Percentiles rank a stretch among this genome's conserved stretches.
phyloP scores from a whole-genome alignment of 2,113 vertebrate species.

The Arvicanthis niloticus region DNA sequence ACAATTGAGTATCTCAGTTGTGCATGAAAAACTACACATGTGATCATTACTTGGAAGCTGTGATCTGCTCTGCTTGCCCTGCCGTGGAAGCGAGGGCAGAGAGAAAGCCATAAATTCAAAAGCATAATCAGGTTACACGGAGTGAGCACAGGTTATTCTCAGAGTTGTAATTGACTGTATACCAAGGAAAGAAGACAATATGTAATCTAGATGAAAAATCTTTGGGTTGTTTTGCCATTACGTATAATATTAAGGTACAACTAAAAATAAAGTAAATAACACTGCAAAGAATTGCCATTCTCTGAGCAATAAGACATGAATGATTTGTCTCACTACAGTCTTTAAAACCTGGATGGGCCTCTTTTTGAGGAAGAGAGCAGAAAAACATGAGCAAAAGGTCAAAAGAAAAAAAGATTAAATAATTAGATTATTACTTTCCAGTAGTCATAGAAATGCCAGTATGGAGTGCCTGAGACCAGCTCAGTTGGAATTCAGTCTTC shows the following conservation, averaged over 20 bases:
- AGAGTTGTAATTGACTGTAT: conserved; percentile 70
- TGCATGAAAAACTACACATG: conserved; percentile 68
- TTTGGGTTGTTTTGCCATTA: neutral
- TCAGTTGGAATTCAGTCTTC: neutral
- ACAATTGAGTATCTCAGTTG: conserved; percentile 51
- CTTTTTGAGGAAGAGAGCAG: neutral
- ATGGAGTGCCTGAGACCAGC: neutral
- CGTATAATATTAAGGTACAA: conserved; percentile 21
- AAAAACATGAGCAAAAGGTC: conserved; percentile 13
- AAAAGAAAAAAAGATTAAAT: neutral
- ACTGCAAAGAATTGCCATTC: conserved; percentile 37
- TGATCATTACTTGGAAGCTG: conserved; percentile 71
- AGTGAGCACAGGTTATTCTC: conserved; percentile 61
- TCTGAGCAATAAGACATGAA: neutral
- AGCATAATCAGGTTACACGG: conserved; percentile 71
- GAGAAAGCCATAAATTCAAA: conserved; percentile 77
- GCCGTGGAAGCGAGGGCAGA: conserved; percentile 72
- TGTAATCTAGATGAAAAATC: conserved; percentile 76
- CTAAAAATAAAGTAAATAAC: conserved; percentile 4
- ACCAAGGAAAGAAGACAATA: conserved; percentile 71
- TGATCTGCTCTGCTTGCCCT: conserved; percentile 50
- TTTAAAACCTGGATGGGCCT: neutral
- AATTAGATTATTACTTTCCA: conserved; percentile 35
- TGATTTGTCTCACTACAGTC: neutral
- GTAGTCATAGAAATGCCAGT: conserved; percentile 58